Conservation (phyloP, 2,113 vertebrate species). For the Cephalopterus ornatus region DNA sequence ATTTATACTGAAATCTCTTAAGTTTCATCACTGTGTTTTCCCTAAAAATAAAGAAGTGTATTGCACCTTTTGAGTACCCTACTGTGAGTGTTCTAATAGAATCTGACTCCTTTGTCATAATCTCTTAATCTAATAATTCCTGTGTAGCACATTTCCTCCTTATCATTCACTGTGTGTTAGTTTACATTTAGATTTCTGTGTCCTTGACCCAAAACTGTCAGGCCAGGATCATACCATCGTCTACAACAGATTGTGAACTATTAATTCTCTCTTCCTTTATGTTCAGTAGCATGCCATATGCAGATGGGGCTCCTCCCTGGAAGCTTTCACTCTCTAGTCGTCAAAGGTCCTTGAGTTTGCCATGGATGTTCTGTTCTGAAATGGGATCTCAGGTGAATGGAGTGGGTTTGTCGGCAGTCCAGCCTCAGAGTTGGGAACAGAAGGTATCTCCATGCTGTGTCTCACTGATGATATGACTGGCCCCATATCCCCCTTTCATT, state of each 20-base stretch:
- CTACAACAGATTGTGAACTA: slow-evolving; percentile 1
- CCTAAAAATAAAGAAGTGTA: too few relatives aligned
- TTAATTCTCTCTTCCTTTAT: neutral
- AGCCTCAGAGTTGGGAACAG: neutral
- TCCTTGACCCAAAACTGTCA: slow-evolving; percentile 60
- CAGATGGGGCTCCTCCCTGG: neutral
- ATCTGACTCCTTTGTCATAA: slow-evolving; percentile 35
- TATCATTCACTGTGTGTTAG: slow-evolving; percentile 36
- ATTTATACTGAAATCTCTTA: neutral
- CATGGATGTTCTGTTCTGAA: neutral
- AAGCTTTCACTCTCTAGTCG: neutral
- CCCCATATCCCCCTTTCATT: neutral
- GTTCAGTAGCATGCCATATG: neutral
- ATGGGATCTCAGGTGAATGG: neutral
- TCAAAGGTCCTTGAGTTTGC: neutral
- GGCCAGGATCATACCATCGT: neutral
- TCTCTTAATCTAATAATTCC: neutral
- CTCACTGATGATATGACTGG: neutral
- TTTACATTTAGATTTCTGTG: slow-evolving; percentile 39
- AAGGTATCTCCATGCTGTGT: neutral
- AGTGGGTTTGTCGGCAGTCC: neutral
- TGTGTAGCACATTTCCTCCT: neutral
- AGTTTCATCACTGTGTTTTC: neutral
- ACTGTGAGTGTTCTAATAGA: neutral
- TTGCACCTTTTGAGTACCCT: neutral